phyloP scores from a whole-genome alignment of 1,140 invertebrate genomes.

The Ganaspis sp. region DNA sequence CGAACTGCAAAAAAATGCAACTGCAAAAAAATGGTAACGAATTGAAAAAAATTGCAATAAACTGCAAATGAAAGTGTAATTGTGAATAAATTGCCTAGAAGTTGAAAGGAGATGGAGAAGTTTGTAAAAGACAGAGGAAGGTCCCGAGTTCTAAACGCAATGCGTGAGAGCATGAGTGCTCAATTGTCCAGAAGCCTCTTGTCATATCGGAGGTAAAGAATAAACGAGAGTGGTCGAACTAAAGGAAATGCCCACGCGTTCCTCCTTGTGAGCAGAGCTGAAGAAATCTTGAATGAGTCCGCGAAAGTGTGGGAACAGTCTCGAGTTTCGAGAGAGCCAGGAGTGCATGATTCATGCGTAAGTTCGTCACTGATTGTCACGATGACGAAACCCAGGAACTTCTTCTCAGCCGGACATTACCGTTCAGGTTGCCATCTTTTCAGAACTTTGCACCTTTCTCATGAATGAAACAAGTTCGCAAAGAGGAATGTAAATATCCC shows the following conservation, averaged over 20 bases:
- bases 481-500: constrained; percentile 17
- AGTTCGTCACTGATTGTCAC: constrained; percentile 54
- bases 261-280: constrained; percentile 32
- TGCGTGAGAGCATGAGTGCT: neutral
- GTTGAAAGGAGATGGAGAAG: neutral
- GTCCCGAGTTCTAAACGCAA: neutral
- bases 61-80: too few relatives aligned
- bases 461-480: neutral
- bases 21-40: too few relatives aligned
- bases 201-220: neutral
- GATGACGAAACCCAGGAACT: constrained; percentile 47
- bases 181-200: constrained; percentile 15
- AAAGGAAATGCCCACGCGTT: constrained; percentile 34
- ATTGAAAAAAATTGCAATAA: too few relatives aligned
- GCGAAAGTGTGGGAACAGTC: constrained; percentile 69
- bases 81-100: neutral
- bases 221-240: constrained; percentile 16
- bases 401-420: constrained; percentile 28
- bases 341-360: constrained; percentile 60
- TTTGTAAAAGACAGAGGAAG: too few relatives aligned
- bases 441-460: constrained; percentile 31
- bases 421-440: neutral
- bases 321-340: constrained; percentile 32
- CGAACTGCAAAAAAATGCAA: too few relatives aligned
- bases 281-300: constrained; percentile 46